These are phyloP conservation scores for Malaclemys terrapin DNA, from an alignment of 2,113 vertebrate species.

Conservation along the genomic window DNA sequence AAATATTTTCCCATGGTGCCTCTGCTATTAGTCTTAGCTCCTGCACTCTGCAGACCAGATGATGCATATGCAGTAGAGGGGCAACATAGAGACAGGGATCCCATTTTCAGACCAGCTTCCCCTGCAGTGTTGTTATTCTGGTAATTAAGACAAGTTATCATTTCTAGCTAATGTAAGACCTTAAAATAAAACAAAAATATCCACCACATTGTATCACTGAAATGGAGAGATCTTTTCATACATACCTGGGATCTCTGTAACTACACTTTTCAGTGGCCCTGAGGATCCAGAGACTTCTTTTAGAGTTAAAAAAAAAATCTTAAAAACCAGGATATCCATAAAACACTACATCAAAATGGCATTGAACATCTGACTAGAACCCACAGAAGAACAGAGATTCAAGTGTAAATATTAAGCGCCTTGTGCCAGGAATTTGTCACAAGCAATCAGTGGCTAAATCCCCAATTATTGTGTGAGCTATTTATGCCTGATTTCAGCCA, in stretches of 20 bases:
- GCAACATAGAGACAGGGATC: background rate
- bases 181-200: background rate
- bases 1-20: background rate
- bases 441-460: background rate
- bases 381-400: background rate
- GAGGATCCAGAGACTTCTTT: background rate
- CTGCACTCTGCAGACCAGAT: background rate
- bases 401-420: background rate
- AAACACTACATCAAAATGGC: background rate
- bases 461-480: background rate
- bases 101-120: background rate
- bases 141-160: background rate
- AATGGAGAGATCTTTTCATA: background rate
- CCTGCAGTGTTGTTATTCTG: background rate
- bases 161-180: background rate
- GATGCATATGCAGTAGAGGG: fast-evolving
- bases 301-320: background rate
- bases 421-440: background rate
- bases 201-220: background rate
- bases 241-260: background rate
- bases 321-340: background rate
- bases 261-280: background rate
- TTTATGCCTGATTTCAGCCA: background rate
- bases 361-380: background rate
- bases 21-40: background rate